phyloP scores from a whole-genome alignment of 2,888 invertebrate genomes.

The Tryphoninae sp. region DNA sequence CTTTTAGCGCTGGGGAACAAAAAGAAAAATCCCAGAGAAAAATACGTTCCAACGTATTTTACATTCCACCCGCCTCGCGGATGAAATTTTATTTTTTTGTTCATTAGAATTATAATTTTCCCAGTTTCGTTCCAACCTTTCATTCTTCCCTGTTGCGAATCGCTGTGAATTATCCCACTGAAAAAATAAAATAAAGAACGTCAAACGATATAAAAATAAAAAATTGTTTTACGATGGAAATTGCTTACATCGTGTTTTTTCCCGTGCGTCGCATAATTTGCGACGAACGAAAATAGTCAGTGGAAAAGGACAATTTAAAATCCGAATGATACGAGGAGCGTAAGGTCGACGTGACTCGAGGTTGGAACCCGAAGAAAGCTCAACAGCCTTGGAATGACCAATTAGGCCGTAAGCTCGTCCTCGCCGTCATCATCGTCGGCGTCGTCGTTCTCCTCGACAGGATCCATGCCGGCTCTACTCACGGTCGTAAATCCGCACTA shows the following conservation, averaged over 20 bases:
- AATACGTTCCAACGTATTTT: no score
- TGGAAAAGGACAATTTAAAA: neutral
- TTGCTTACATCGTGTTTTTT: no score
- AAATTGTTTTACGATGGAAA: neutral
- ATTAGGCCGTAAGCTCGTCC: neutral
- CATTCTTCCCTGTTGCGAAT: neutral
- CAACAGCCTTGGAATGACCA: neutral
- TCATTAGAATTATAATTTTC: no score
- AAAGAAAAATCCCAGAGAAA: no score
- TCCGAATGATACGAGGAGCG: neutral
- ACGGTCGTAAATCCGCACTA: conserved; percentile 32
- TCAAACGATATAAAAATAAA: neutral
- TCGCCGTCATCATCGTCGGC: neutral
- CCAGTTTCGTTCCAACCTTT: no score
- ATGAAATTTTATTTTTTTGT: no score
- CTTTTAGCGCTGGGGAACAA: no score
- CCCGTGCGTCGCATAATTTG: no score
- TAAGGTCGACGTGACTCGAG: neutral
- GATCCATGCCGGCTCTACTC: conserved; percentile 17
- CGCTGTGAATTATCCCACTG: neutral
- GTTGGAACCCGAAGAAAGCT: neutral
- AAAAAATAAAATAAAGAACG: neutral
- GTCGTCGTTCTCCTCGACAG: conserved; percentile 24
- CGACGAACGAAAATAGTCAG: no score
- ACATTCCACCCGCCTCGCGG: no score